Conservation (phyloP, 2,888 invertebrate genomes). For the Cataglyphis albicans region DNA sequence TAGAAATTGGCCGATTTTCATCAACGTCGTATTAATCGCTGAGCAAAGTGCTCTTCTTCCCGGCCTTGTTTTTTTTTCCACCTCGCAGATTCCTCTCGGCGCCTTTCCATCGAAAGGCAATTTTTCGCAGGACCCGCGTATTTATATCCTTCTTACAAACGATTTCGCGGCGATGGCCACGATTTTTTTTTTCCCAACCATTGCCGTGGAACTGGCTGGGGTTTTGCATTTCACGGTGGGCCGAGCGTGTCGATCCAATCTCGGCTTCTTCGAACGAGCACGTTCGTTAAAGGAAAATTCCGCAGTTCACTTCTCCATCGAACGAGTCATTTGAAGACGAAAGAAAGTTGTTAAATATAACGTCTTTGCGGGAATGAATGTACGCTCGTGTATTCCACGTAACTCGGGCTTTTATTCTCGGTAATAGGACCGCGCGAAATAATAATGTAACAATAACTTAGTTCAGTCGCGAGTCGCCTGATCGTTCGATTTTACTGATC, state of each 20-base stretch:
- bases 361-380: neutral
- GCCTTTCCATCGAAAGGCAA: neutral
- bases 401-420: neutral
- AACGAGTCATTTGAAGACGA: neutral
- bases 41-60: conserved; percentile 45
- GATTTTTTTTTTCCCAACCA: conserved; percentile 17
- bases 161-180: conserved; percentile 26
- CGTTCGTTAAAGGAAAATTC: conserved; percentile 44
- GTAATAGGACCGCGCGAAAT: neutral
- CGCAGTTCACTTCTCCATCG: neutral
- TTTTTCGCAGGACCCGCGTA: neutral
- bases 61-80: neutral
- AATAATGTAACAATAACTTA: neutral
- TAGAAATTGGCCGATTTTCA: conserved; percentile 37
- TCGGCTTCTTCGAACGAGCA: conserved; percentile 65
- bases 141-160: neutral
- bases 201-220: conserved; percentile 24
- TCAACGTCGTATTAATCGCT: conserved; percentile 31
- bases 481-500: neutral
- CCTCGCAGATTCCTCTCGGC: neutral
- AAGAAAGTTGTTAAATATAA: conserved; percentile 36
- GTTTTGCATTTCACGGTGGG: conserved; percentile 71
- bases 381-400: neutral
- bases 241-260: conserved; percentile 75
- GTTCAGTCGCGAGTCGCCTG: neutral